Base-by-base conservation (phyloP, 2,113 vertebrate species). In the Heterotis niloticus region DNA sequence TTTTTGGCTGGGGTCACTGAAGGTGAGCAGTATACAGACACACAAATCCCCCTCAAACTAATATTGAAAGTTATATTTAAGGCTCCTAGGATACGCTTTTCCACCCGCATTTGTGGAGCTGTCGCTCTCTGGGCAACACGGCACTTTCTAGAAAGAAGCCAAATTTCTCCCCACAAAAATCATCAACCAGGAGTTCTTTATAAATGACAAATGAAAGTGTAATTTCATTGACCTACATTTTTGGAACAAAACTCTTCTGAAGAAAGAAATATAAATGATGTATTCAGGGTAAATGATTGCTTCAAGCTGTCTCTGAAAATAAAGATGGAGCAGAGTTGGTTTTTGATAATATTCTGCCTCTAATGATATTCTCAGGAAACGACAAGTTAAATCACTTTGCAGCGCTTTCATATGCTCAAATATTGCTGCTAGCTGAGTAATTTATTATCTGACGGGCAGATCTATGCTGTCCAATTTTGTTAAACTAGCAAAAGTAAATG, bases 251-350 rank as follows among this genome's bases (percentile, higher is more conserved):
- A 44, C 34, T 44, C 34, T 56, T 72, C 73, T 78, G 73, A 29
- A 75, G 76, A 80, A 1, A 29, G 44, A 56, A 76, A 57, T 65
- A 29, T 78, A 80, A 86, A 82, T 78, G 26, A 81, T 82, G 79
- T 73, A 23, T 64, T 70, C 80, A 79, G 76, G 73, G 76, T 86
- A 87, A 89, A 88, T 86, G 34, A 44, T 44, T 44, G 34, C 34
- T 44, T 44, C 81, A 79, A 84, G 82, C 83, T 82, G 85, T 83
- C 84, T 79, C 78, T 66, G 85, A 75, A 83, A 86, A 86, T 86
- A 80, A 88, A 84, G 86, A 82, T 79, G 82, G 84, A 83, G 84
- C 64, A 72, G 86, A 87, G 86, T 23, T 62, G 82, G 75, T 75
- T 70, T 59, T 82, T 81, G 85, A 86, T 83, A 88, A 86, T 82